Percentiles rank a stretch among this genome's conserved stretches.
Evolutionary conservation across 2,113 vertebrate genomes (phyloP).

Genomic region (Prolemur simus): DNA sequence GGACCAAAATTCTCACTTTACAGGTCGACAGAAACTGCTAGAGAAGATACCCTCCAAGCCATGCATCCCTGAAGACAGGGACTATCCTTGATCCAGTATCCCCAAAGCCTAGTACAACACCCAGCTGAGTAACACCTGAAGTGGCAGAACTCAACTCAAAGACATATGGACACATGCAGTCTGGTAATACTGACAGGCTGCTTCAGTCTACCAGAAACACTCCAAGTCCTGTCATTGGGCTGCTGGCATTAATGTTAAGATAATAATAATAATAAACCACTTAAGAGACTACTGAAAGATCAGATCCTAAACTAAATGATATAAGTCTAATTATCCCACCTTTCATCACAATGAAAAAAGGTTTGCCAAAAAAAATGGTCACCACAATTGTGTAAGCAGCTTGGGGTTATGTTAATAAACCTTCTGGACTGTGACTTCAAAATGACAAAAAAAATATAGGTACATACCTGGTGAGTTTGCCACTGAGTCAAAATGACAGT

Average conservation of each 20-base stretch:
- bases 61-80: neutral
- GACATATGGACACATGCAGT: neutral
- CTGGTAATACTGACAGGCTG: neutral
- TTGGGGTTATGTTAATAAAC: neutral
- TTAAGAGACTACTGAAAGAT: neutral
- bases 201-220: neutral
- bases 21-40: neutral
- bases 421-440: neutral
- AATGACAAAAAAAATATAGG: neutral
- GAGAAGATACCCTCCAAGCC: neutral
- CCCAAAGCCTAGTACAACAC: neutral
- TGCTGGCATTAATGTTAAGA: neutral
- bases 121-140: neutral
- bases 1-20: neutral
- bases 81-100: neutral
- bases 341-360: neutral
- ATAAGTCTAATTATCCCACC: neutral
- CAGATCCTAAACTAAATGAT: neutral
- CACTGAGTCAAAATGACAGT: conserved; percentile 98
- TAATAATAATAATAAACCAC: neutral
- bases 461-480: conserved; percentile 93
- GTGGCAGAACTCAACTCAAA: neutral
- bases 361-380: neutral
- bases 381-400: neutral
- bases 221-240: neutral